Conservation (phyloP, 2,113 vertebrate genomes). For the Pyxicephalus adspersus region DNA sequence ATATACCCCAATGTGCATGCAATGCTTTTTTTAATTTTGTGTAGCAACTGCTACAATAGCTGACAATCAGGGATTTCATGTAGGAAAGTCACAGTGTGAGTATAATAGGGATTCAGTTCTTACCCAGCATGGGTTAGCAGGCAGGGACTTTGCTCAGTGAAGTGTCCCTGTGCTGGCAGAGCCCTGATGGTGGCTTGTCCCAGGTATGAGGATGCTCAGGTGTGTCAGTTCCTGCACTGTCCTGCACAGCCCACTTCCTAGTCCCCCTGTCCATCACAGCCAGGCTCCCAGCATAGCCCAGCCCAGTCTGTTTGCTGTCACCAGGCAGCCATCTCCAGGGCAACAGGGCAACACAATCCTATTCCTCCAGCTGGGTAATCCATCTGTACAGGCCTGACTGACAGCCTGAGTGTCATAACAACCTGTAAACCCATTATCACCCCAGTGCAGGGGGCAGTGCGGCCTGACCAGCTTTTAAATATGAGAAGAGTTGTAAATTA, state of each 20-base stretch:
- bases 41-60: too few species aligned
- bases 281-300: conserved; percentile 4
- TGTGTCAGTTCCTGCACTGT: background rate
- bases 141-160: background rate
- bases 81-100: too few species aligned
- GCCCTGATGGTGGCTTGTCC: background rate
- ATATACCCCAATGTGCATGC: too few species aligned
- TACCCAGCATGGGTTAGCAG: background rate
- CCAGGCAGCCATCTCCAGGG: conserved; percentile 49
- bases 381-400: background rate
- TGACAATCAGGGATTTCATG: too few species aligned
- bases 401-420: background rate
- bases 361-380: background rate
- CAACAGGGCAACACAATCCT: conserved; percentile 34
- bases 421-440: conserved; percentile 14
- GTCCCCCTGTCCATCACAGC: conserved; percentile 6
- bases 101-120: too few species aligned
- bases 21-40: too few species aligned
- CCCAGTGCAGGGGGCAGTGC: background rate
- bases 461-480: too few species aligned
- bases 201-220: background rate
- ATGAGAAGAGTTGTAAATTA: too few species aligned
- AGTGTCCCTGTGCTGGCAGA: conserved; percentile 12
- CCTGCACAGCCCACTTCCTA: background rate
- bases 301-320: conserved; percentile 57